These are phyloP conservation scores for Periparus ater DNA, from an alignment of 2,797 vertebrate species.

Conservation along the genomic window DNA sequence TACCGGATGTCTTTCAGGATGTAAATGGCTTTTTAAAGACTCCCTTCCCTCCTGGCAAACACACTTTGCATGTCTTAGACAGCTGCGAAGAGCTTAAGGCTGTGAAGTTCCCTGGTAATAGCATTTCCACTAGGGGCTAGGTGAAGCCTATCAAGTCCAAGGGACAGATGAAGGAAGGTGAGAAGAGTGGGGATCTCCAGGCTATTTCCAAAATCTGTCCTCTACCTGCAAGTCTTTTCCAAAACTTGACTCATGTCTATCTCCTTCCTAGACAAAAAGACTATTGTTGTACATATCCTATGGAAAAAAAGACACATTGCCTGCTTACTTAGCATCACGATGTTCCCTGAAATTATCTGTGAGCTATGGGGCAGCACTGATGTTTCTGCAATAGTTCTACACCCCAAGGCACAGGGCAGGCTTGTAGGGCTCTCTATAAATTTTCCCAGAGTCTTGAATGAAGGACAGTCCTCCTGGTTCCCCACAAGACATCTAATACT, in stretches of 20 bases:
- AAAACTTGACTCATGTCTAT: neutral
- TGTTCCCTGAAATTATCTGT: neutral
- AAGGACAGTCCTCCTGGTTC: neutral
- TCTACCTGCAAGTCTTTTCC: neutral
- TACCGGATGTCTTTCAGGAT: neutral
- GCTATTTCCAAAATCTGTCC: neutral
- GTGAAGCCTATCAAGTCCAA: neutral
- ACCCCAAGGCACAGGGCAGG: neutral
- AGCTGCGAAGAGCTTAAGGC: neutral
- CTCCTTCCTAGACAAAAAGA: neutral
- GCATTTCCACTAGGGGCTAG: neutral
- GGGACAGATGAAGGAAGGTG: neutral
- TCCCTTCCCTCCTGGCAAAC: conserved; percentile 9
- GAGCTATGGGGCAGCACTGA: neutral
- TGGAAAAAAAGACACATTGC: neutral
- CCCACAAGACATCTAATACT: neutral
- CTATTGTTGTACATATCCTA: neutral
- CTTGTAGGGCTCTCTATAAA: neutral
- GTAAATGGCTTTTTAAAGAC: conserved; percentile 40
- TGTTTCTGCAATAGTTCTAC: neutral
- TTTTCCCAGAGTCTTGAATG: neutral
- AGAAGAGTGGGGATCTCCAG: neutral
- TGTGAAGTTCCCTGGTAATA: neutral
- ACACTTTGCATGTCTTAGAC: neutral
- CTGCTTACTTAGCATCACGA: neutral